Percentiles rank a stretch among this genome's conserved stretches.
phyloP scores from a whole-genome alignment of 2,888 invertebrate genomes.

The Panopea generosa region DNA sequence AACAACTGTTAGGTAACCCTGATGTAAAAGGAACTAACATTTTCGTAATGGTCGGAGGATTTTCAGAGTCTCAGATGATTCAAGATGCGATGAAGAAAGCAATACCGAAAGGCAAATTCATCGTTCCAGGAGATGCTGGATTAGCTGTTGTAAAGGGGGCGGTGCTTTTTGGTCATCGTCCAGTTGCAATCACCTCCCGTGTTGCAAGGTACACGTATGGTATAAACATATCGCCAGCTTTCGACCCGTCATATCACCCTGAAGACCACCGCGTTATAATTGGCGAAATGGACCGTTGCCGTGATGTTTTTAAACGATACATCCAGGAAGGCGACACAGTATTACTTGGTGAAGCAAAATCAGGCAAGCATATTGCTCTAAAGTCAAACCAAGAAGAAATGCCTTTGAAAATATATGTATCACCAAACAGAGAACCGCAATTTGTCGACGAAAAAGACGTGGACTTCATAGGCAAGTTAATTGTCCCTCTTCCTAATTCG shows the following conservation, averaged over 20 bases:
- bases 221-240: conserved; percentile 46
- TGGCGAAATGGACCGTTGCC: conserved; percentile 46
- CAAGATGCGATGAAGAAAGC: too few species aligned
- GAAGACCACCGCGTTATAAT: conserved; percentile 42
- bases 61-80: too few species aligned
- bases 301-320: conserved; percentile 63
- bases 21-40: too few species aligned
- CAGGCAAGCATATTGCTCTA: conserved; percentile 63
- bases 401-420: conserved; percentile 66
- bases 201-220: conserved; percentile 61
- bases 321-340: conserved; percentile 61
- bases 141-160: too few species aligned
- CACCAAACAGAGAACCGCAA: conserved; percentile 47
- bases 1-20: too few species aligned
- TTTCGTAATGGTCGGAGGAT: too few species aligned
- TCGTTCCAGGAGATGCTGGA: too few species aligned
- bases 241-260: conserved; percentile 45
- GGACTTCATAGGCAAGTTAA: conserved; percentile 62
- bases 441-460: conserved; percentile 67
- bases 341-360: conserved; percentile 54
- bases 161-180: too few species aligned
- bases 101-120: too few species aligned
- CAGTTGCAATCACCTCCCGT: too few species aligned
- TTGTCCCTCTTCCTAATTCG: conserved; percentile 62
- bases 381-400: conserved; percentile 59